Evolutionary conservation across 1,140 invertebrate genomes (phyloP).

Genomic region (Psilanteris sp.): DNA sequence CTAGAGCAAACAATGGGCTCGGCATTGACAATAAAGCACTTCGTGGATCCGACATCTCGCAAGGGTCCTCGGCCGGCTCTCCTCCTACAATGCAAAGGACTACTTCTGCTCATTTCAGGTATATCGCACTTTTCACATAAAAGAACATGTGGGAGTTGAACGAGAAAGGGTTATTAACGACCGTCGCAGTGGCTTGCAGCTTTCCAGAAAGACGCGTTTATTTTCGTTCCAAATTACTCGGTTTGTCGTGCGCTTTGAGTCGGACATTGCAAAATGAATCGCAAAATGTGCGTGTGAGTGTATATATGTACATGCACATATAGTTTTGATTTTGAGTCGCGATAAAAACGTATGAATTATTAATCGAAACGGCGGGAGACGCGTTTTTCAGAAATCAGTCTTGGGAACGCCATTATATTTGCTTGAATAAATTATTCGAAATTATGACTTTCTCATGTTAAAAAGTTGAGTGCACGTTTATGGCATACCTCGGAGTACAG

Average conservation of each 20-base stretch:
- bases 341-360: slow-evolving; percentile 2
- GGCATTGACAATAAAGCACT: slow-evolving; percentile 45
- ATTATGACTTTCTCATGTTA: slow-evolving; percentile 15
- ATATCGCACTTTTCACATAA: slow-evolving; percentile 44
- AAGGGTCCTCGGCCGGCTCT: slow-evolving; percentile 48
- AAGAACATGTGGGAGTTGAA: slow-evolving; percentile 51
- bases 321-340: no score
- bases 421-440: slow-evolving; percentile 34
- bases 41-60: slow-evolving; percentile 37
- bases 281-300: no score
- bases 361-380: background rate
- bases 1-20: slow-evolving; percentile 30
- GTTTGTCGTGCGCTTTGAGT: slow-evolving; percentile 23
- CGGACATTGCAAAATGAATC: no score
- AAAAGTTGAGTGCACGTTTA: slow-evolving; percentile 10
- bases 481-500: slow-evolving; percentile 36
- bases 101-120: slow-evolving; percentile 58
- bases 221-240: no score
- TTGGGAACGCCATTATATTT: slow-evolving; percentile 7
- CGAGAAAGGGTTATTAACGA: slow-evolving; percentile 40
- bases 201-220: slow-evolving; percentile 15
- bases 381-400: background rate
- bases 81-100: slow-evolving; percentile 51
- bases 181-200: background rate
- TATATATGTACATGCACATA: no score